These are phyloP conservation scores for Peribatodes rhomboidaria DNA, from an alignment of 2,888 invertebrate genomes.

Conservation along the genomic window DNA sequence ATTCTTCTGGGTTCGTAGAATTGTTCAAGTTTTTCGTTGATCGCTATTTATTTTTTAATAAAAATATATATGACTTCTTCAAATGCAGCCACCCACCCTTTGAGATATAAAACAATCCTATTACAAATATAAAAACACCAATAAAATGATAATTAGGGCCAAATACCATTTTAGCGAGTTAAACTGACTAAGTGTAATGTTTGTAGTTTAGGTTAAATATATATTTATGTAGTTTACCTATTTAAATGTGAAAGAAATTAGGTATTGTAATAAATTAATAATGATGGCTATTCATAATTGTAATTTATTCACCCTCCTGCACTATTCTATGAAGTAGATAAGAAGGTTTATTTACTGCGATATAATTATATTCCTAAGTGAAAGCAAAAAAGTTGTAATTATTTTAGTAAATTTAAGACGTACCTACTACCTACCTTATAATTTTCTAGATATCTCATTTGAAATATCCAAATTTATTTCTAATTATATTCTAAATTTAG, in stretches of 20 bases:
- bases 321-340: constrained; percentile 15
- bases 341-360: constrained; percentile 7
- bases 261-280: constrained; percentile 18
- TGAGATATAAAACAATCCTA: too few relatives aligned
- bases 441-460: too few relatives aligned
- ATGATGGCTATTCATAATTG: constrained; percentile 14
- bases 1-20: too few relatives aligned
- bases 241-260: constrained; percentile 3
- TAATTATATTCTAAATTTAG: too few relatives aligned
- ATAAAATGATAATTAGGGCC: too few relatives aligned
- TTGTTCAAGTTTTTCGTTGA: too few relatives aligned
- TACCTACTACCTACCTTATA: not conserved
- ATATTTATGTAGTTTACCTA: constrained; percentile 6
- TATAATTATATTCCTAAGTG: not conserved
- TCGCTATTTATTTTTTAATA: too few relatives aligned
- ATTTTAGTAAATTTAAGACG: not conserved
- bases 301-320: constrained; percentile 28
- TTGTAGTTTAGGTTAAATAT: not conserved
- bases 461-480: too few relatives aligned
- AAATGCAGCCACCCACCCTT: too few relatives aligned
- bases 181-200: not conserved
- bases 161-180: not conserved
- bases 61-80: too few relatives aligned
- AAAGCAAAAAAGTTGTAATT: not conserved
- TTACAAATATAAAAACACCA: too few relatives aligned